Base-by-base conservation (phyloP, 1,140 invertebrate species). In the Microvelia longipes region DNA sequence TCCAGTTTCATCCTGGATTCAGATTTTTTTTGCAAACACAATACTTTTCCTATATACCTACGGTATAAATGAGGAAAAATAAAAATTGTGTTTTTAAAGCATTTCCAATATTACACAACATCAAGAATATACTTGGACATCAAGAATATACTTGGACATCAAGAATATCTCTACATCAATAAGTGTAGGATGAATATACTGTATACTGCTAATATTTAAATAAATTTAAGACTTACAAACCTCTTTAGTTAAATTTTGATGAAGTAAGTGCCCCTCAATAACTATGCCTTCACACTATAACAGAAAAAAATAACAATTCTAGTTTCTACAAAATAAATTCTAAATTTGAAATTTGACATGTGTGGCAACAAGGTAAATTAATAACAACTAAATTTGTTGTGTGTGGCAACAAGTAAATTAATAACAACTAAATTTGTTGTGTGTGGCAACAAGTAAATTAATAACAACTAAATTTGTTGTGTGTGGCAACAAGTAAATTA, bases 161-260 rank as follows among this genome's bases (percentile, higher is more conserved):
- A n/a, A n/a, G n/a, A n/a, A n/a, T n/a, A n/a, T n/a, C n/a, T n/a
- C n/a, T n/a, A n/a, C n/a, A n/a, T n/a, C n/a, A n/a, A n/a, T n/a
- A n/a, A n/a, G n/a, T n/a, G n/a, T n/a, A n/a, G n/a, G n/a, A n/a
- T n/a, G n/a, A n/a, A n/a, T n/a, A n/a, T n/a, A n/a, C n/a, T n/a
- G n/a, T n/a, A n/a, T n/a, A n/a, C n/a, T n/a, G n/a, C 35, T 60
- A 60, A 11, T 19, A 60, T 60, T 60, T 60, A 60, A 60, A 61
- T 28, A 70, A 2, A 24, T 24, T 30, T 30, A 63, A 68, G 1
- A 0, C 0, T 68, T 62, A 68, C 62, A 13, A 77, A 85, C 84
- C 79, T 98, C 94, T 82, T 94, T 91, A 0, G 94, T 98, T 27
- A 97, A 82, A 81, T 89, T 91, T 76, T 94, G 91, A 67, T 89